A percentile compares a stretch with the other conserved stretches of the same genome.
phyloP scores from a whole-genome alignment of 2,113 vertebrate genomes.

The Anolis carolinensis region DNA sequence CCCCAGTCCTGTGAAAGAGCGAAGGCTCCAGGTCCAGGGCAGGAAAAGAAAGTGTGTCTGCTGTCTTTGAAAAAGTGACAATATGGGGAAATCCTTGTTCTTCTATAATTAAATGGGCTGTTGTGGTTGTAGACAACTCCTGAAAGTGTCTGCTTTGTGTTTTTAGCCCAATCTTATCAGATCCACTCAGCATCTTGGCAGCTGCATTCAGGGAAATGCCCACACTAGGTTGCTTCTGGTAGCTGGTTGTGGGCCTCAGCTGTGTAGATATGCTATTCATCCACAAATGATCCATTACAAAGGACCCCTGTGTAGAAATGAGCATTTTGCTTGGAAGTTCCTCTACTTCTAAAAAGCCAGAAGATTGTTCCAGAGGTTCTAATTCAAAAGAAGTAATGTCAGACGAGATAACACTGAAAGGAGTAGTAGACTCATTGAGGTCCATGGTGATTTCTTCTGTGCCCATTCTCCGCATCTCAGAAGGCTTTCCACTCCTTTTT shows the following conservation, averaged over 20 bases:
- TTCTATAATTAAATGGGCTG: background rate
- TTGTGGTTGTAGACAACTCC: background rate
- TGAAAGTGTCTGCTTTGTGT: background rate
- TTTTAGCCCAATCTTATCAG: background rate
- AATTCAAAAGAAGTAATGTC: background rate
- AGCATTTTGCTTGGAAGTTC: background rate
- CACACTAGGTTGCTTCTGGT: background rate
- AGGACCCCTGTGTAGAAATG: background rate
- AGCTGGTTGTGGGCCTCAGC: background rate
- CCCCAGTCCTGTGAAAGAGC: background rate
- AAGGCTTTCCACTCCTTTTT: background rate
- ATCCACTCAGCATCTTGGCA: background rate
- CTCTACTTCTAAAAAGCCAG: background rate
- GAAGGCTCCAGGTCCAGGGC: background rate
- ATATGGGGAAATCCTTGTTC: background rate
- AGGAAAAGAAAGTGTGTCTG: background rate
- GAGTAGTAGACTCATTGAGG: background rate
- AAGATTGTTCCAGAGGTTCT: background rate
- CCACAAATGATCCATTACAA: background rate
- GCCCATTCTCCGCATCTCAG: background rate
- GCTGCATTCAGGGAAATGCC: background rate
- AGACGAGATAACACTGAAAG: background rate
- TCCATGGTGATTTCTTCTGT: background rate
- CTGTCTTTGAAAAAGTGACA: background rate
- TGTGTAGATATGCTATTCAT: background rate